Conservation (phyloP, 2,797 vertebrate genomes). For the Hylomyscus alleni region DNA sequence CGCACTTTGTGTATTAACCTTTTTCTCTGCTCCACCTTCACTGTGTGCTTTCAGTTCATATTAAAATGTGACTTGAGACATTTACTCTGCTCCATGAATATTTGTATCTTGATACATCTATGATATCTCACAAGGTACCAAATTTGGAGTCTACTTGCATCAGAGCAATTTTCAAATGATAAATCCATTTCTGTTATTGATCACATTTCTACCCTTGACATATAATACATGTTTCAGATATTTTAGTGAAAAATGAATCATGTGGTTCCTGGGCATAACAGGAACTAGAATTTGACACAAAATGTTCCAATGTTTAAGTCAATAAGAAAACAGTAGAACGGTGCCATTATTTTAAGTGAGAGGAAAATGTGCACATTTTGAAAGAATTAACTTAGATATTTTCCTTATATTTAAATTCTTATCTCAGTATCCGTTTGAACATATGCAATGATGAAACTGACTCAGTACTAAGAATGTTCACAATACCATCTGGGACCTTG, state of each 20-base stretch:
- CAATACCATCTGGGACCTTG: background rate
- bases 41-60: background rate
- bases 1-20: background rate
- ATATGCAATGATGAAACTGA: background rate
- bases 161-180: background rate
- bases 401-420: background rate
- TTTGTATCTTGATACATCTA: background rate
- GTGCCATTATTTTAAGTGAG: background rate
- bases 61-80: background rate
- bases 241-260: slow-evolving; percentile 46
- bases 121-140: background rate
- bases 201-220: background rate
- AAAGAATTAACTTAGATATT: background rate
- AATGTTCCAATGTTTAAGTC: background rate
- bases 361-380: background rate
- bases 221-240: background rate
- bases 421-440: background rate
- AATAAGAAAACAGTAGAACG: slow-evolving; percentile 18
- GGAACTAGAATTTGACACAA: background rate
- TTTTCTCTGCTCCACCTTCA: background rate
- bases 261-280: background rate
- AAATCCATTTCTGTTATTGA: background rate
- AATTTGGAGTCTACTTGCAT: background rate
- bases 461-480: slow-evolving; percentile 38
- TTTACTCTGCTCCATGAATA: background rate